These are phyloP conservation scores for Myotis vivesi DNA, from an alignment of 2,797 vertebrate genomes.

Conservation along the genomic window DNA sequence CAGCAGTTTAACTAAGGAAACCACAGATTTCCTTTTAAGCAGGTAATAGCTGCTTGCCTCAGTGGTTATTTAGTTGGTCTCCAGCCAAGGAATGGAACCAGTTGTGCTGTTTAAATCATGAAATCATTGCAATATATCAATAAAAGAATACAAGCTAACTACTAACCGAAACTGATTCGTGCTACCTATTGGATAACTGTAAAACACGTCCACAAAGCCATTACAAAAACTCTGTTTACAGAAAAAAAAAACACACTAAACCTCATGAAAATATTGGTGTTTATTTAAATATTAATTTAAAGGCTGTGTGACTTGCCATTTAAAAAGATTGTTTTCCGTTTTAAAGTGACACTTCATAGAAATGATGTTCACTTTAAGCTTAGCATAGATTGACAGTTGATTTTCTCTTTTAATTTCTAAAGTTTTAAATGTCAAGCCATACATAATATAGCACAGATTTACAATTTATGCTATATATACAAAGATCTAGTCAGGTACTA, in stretches of 20 bases:
- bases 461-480: not conserved
- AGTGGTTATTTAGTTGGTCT: slow-evolving; percentile 75
- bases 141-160: not conserved
- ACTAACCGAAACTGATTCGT: slow-evolving; percentile 20
- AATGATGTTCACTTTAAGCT: slow-evolving; percentile 31
- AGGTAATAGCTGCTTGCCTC: slow-evolving; percentile 73
- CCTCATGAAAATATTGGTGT: slow-evolving; percentile 30
- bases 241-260: slow-evolving; percentile 33
- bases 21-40: slow-evolving; percentile 79
- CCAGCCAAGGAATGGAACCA: slow-evolving; percentile 73
- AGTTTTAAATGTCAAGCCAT: slow-evolving; percentile 9
- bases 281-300: slow-evolving; percentile 12
- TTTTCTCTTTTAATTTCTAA: slow-evolving; percentile 8
- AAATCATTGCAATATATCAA: slow-evolving; percentile 19
- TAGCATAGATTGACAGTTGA: not conserved
- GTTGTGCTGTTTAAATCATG: slow-evolving; percentile 73
- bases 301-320: slow-evolving; percentile 30
- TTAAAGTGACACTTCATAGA: slow-evolving; percentile 50
- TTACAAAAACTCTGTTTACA: not conserved
- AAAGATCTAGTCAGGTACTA: not conserved
- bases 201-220: not conserved
- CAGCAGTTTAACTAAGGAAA: slow-evolving; percentile 81
- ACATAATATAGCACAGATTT: not conserved
- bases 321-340: slow-evolving; percentile 39
- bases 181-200: not conserved